Base-by-base conservation (phyloP, 2,888 invertebrate species). In the Amblyjoppa fuscipennis region DNA sequence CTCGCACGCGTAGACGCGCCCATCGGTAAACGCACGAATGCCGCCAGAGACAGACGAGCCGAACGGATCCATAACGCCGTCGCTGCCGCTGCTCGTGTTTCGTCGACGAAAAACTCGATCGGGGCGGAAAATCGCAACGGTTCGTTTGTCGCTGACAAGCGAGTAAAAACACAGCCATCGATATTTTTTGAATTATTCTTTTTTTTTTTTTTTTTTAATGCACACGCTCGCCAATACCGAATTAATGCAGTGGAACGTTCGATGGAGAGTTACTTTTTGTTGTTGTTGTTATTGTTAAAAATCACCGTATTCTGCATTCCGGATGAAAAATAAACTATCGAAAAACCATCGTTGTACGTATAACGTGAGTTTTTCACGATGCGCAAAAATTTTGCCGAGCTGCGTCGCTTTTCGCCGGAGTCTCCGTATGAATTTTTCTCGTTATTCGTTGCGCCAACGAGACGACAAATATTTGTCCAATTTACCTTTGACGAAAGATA, bases 51-150 rank as follows among this genome's bases (percentile, higher is more conserved):
- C 59, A 59, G 28, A 59, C 59, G 25, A 25, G 59, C 59, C 11
- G 59, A 59, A 13, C 5, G n/a, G 34, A 53, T 41, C 11, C 59
- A 34, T 20, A 5, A 20, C 3, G 20, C 7, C 0, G 41, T 11
- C 11, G 9, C 7, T 0, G 59, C 20, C 11, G 9, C 28, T 25
- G 69, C 59, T n/a, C 51, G 25, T n/a, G 28, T 34, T 75, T 41
- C 49, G 56, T 45, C 11, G 53, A 76, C 20, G 51, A 51, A 31
- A 81, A 77, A 56, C 28, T 76, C 73, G 71, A 81, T 74, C 78
- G 78, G 53, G 74, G 49, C 64, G 81, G 84, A 84, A 84, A 84
- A 78, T 84, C 81, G 73, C 68, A 56, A 78, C 81, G 68, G 68
- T 64, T 69, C 61, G 81, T 82, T 73, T 51, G 74, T 70, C 64